These are phyloP conservation scores for Leucophora obtusa DNA, from an alignment of 2,888 invertebrate species.

Conservation along the genomic window DNA sequence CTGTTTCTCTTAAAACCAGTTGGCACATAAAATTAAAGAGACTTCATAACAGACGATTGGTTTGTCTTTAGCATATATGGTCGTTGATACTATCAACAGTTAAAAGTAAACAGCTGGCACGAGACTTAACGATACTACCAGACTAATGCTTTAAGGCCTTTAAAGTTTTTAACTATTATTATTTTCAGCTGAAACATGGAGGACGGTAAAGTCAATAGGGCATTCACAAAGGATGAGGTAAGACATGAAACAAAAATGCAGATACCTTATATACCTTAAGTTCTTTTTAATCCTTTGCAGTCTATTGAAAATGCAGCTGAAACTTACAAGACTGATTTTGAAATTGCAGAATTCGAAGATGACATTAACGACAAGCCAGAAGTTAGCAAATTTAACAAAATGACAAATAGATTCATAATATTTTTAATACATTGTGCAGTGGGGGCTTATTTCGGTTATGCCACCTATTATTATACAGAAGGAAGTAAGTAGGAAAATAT, in stretches of 20 bases:
- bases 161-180: no score
- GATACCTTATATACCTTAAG: no score
- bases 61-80: no score
- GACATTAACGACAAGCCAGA: neutral
- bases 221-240: slow-evolving; percentile 71
- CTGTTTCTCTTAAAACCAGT: no score
- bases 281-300: slow-evolving; percentile 26
- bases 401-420: slow-evolving; percentile 23
- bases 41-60: no score
- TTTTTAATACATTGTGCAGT: slow-evolving; percentile 70
- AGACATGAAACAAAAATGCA: slow-evolving; percentile 45
- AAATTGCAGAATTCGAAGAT: slow-evolving; percentile 62
- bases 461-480: slow-evolving; percentile 73
- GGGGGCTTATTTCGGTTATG: slow-evolving; percentile 74
- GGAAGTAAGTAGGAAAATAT: slow-evolving; percentile 68
- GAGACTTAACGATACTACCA: no score
- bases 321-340: slow-evolving; percentile 66
- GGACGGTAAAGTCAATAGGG: slow-evolving; percentile 70
- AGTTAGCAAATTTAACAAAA: slow-evolving; percentile 1
- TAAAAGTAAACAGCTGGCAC: no score
- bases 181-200: slow-evolving; percentile 66
- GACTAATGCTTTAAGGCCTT: no score
- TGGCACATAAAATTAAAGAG: no score
- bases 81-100: no score
- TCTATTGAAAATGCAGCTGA: slow-evolving; percentile 46